A percentile compares a stretch with the other conserved stretches of the same genome.
Conservation (phyloP, 2,113 vertebrate species). For the Myrmecophaga tridactyla region DNA sequence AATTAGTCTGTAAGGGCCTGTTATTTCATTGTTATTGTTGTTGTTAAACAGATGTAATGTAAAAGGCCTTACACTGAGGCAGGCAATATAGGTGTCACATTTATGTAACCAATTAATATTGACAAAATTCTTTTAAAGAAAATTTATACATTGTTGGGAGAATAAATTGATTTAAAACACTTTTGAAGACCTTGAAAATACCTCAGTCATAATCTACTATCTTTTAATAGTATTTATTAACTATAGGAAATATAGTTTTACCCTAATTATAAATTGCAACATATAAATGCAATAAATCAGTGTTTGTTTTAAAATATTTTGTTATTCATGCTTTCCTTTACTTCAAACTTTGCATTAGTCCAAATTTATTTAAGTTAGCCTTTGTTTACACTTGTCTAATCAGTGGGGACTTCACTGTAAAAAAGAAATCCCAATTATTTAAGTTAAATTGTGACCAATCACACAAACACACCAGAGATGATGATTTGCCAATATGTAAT, state of each 20-base stretch:
- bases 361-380: slow-evolving; percentile 8
- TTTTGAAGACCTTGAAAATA: neutral
- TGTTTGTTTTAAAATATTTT: neutral
- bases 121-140: neutral
- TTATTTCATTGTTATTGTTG: neutral
- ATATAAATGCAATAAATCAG: neutral
- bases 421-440: neutral
- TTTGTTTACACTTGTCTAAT: neutral
- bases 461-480: neutral
- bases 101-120: neutral
- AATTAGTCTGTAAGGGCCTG: neutral
- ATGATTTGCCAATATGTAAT: neutral
- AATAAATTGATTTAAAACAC: neutral
- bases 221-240: neutral
- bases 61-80: neutral
- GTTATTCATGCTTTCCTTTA: neutral
- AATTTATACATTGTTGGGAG: neutral
- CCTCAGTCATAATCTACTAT: neutral
- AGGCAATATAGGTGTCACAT: neutral
- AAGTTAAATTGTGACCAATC: slow-evolving; percentile 31
- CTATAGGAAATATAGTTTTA: neutral
- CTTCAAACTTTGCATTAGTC: neutral
- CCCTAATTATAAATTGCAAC: neutral
- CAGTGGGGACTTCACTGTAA: neutral
- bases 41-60: neutral